Conservation (phyloP, 2,797 vertebrate genomes). For the Paramormyrops hopkinsi region DNA sequence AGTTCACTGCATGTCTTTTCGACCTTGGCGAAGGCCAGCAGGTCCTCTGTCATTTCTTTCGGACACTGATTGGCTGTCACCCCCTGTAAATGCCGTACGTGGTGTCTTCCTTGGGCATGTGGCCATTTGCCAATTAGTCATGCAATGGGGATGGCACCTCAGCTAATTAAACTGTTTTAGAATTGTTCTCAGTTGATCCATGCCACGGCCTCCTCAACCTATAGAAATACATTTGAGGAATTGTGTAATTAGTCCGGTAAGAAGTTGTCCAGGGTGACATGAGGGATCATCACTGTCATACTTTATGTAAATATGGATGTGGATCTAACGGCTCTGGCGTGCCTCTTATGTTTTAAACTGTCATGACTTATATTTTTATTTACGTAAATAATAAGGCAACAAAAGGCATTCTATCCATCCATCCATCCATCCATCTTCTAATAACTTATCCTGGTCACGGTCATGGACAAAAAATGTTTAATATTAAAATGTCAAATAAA, state of each 20-base stretch:
- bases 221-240: constrained; percentile 16
- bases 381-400: not conserved
- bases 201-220: constrained; percentile 19
- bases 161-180: constrained; percentile 57
- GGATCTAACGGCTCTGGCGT: not conserved
- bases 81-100: constrained; percentile 2
- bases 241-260: constrained; percentile 14
- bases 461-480: not conserved
- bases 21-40: not conserved
- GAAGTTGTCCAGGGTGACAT: not conserved
- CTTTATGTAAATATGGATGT: constrained; percentile 7
- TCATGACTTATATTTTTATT: not conserved
- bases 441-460: not conserved
- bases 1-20: not conserved
- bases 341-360: not conserved
- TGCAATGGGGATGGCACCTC: constrained; percentile 48
- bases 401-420: not conserved
- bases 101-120: not conserved
- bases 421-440: not conserved
- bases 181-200: constrained; percentile 54
- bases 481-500: not conserved
- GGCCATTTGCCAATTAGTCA: constrained; percentile 30
- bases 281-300: constrained; percentile 4
- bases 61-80: constrained; percentile 16
- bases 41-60: not conserved